These are phyloP conservation scores for Plusia festucae DNA, from an alignment of 2,888 invertebrate genomes.

Conservation along the genomic window DNA sequence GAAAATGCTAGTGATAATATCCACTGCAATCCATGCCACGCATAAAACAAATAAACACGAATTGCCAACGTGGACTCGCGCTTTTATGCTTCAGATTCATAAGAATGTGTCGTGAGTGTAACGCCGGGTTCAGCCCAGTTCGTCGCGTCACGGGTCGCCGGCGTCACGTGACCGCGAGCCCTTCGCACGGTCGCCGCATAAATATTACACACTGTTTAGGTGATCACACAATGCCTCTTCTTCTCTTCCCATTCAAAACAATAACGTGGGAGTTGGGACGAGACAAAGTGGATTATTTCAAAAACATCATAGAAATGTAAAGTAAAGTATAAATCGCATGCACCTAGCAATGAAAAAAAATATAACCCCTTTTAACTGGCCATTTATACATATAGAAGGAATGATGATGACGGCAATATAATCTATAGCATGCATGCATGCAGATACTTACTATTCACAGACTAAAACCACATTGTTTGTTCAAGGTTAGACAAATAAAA, in stretches of 20 bases:
- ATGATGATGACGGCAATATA: too few relatives aligned
- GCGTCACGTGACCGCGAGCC: slow-evolving; percentile 9
- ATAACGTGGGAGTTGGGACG: slow-evolving; percentile 15
- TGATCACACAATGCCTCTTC: slow-evolving; percentile 1
- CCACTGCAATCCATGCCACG: too few relatives aligned
- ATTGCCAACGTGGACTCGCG: too few relatives aligned
- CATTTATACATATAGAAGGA: too few relatives aligned
- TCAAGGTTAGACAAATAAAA: not conserved
- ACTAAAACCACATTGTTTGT: not conserved
- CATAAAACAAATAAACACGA: too few relatives aligned
- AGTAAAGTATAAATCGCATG: not conserved
- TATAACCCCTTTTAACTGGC: not conserved
- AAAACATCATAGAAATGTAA: slow-evolving; percentile 4
- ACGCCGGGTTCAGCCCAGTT: slow-evolving; percentile 6
- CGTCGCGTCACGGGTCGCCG: slow-evolving; percentile 17
- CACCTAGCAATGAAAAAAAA: not conserved
- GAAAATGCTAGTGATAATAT: too few relatives aligned
- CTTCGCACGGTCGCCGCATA: not conserved
- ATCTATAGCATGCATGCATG: too few relatives aligned
- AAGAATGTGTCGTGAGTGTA: too few relatives aligned
- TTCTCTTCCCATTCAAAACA: slow-evolving; percentile 10
- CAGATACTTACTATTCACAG: too few relatives aligned
- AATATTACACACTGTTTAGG: not conserved
- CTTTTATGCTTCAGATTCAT: too few relatives aligned
- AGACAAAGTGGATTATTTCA: not conserved